Percentiles rank a stretch among this genome's conserved stretches.
phyloP scores from a whole-genome alignment of 2,797 vertebrate genomes.

The Schizothorax lantsangensis region DNA sequence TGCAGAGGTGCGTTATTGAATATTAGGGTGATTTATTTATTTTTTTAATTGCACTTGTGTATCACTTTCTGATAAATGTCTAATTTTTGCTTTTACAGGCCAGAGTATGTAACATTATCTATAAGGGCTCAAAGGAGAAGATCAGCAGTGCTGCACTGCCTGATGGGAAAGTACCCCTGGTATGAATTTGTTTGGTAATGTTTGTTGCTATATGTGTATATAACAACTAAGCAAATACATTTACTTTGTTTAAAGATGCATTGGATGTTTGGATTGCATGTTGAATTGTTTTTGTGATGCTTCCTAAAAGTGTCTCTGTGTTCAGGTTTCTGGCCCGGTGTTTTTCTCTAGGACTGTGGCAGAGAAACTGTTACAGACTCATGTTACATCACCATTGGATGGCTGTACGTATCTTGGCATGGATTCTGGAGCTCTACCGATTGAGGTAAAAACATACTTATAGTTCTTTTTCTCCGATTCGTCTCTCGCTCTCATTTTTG shows the following conservation, averaged over 20 bases:
- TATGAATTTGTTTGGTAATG: conserved; percentile 57
- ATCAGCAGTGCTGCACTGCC: conserved; percentile 77
- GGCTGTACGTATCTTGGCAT: conserved; percentile 96
- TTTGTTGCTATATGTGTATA: neutral
- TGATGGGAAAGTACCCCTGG: conserved; percentile 89
- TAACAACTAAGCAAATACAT: neutral
- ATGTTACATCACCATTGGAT: conserved; percentile 87
- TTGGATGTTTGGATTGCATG: neutral
- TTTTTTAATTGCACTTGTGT: neutral
- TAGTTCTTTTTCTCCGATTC: conserved; percentile 68
- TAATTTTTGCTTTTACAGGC: conserved; percentile 72
- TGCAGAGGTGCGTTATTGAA: conserved; percentile 75
- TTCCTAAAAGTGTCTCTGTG: neutral
- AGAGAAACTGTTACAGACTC: conserved; percentile 88
- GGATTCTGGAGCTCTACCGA: conserved; percentile 89
- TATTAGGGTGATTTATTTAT: neutral
- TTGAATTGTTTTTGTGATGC: neutral
- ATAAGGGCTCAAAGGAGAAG: conserved; percentile 80
- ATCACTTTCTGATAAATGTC: neutral
- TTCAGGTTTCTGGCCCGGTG: conserved; percentile 90
- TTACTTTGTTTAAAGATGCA: neutral
- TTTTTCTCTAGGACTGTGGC: conserved; percentile 89
- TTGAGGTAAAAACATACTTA: conserved; percentile 81
- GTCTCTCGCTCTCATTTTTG: conserved; percentile 62
- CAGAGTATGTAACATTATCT: conserved; percentile 85